phyloP scores from a whole-genome alignment of 2,888 invertebrate genomes.

The Rhopalosiphum nymphaeae region DNA sequence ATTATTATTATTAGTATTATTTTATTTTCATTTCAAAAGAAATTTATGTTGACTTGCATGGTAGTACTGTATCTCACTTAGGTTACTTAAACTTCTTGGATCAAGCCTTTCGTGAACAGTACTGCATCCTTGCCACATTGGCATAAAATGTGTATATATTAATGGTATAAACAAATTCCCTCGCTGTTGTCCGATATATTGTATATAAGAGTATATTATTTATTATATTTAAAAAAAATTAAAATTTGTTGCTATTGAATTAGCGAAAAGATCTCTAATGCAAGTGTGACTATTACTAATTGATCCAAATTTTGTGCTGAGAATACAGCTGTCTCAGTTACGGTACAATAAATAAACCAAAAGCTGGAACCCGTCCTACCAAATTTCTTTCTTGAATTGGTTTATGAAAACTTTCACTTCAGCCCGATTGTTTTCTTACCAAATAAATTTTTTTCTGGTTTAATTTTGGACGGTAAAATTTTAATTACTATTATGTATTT shows the following conservation, averaged over 20 bases:
- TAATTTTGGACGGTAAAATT: constrained; percentile 43
- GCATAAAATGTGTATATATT: constrained; percentile 53
- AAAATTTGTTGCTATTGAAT: constrained; percentile 48
- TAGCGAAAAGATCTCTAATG: constrained; percentile 50
- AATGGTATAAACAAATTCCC: constrained; percentile 43
- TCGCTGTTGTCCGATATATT: constrained; percentile 49
- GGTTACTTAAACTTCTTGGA: constrained; percentile 55
- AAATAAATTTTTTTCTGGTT: not conserved
- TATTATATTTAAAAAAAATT: constrained; percentile 46
- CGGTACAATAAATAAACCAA: constrained; percentile 13
- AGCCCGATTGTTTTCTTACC: constrained; percentile 59
- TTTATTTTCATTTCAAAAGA: constrained; percentile 18
- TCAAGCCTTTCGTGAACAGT: constrained; percentile 42
- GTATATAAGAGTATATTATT: constrained; percentile 63
- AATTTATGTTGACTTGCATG: constrained; percentile 50
- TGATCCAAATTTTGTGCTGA: constrained; percentile 58
- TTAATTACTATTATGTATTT: constrained; percentile 11
- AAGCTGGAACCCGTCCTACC: constrained; percentile 58
- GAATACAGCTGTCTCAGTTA: constrained; percentile 57
- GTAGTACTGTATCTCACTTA: constrained; percentile 25
- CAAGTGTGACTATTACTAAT: constrained; percentile 35
- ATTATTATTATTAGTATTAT: constrained; percentile 25
- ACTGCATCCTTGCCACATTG: constrained; percentile 45
- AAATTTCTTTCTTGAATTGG: constrained; percentile 40
- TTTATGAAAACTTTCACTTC: constrained; percentile 51